A percentile compares a stretch with the other conserved stretches of the same genome.
Evolutionary conservation across 1,140 invertebrate species (phyloP).

Genomic region (Rhizoglyphus robini): DNA sequence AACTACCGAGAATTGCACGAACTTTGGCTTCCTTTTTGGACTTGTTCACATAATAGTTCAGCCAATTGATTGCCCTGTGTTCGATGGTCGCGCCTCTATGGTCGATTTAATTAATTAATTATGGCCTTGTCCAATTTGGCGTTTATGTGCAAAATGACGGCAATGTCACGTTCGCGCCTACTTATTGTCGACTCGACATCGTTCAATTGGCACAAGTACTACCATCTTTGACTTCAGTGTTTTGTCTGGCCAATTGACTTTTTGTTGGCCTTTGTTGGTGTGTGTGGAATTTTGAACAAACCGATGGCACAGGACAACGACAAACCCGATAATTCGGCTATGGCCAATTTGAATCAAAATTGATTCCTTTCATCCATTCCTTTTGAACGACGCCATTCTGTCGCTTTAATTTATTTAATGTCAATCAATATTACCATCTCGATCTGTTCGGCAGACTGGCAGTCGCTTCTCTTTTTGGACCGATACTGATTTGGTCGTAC

Average conservation of each 20-base stretch:
- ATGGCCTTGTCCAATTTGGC: not conserved
- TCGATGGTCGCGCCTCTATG: not conserved
- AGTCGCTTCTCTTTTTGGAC: too few relatives aligned
- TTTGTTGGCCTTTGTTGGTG: too few relatives aligned
- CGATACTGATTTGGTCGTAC: too few relatives aligned
- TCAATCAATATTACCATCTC: constrained; percentile 5
- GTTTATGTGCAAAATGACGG: not conserved
- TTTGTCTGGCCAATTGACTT: too few relatives aligned
- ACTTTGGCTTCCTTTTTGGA: too few relatives aligned
- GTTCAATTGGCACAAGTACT: not conserved
- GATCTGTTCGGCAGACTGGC: not conserved
- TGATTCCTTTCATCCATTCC: not conserved
- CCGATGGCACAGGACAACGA: not conserved
- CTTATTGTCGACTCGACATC: not conserved
- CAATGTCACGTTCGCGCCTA: not conserved
- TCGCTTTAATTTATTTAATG: constrained; percentile 4
- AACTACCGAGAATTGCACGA: too few relatives aligned
- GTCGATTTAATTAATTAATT: not conserved
- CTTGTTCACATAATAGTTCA: too few relatives aligned
- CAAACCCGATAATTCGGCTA: not conserved
- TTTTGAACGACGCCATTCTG: not conserved
- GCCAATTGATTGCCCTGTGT: not conserved
- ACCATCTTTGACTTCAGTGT: too few relatives aligned
- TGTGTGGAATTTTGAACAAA: too few relatives aligned
- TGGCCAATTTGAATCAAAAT: too few relatives aligned